phyloP scores from a whole-genome alignment of 2,888 invertebrate species.

The Gordius sp. region DNA sequence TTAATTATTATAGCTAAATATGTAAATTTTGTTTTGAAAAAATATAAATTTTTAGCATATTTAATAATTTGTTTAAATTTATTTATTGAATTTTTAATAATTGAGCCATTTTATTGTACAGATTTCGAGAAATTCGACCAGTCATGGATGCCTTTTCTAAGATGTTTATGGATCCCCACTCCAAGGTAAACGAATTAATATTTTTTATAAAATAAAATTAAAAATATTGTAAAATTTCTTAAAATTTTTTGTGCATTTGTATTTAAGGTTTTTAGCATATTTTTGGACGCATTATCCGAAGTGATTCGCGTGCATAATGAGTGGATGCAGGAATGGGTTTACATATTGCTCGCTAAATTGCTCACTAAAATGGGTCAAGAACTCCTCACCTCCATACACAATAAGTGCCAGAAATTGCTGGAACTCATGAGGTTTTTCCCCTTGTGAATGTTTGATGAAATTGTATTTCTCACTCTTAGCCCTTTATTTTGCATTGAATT shows the following conservation, averaged over 20 bases:
- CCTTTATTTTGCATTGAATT: too few relatives aligned
- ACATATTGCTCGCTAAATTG: conserved; percentile 55
- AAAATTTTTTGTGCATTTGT: conserved; percentile 6
- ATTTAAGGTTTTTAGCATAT: conserved; percentile 50
- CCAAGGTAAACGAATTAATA: conserved; percentile 35
- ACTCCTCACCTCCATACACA: conserved; percentile 61
- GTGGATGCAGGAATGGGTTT: conserved; percentile 71
- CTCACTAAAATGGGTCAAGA: conserved; percentile 71
- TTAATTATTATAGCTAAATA: too few relatives aligned
- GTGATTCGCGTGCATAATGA: conserved; percentile 55
- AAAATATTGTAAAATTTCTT: not conserved
- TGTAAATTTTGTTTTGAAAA: too few relatives aligned
- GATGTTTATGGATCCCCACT: conserved; percentile 88
- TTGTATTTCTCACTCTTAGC: too few relatives aligned
- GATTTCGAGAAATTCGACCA: conserved; percentile 40
- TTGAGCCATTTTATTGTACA: too few relatives aligned
- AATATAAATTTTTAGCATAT: too few relatives aligned
- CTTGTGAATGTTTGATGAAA: too few relatives aligned
- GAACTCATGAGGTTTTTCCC: conserved; percentile 1
- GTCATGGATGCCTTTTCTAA: conserved; percentile 75
- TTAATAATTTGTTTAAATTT: too few relatives aligned
- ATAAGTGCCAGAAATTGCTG: conserved; percentile 39
- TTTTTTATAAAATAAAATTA: not conserved
- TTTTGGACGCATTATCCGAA: conserved; percentile 70
- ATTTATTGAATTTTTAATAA: too few relatives aligned